Conservation (phyloP, 2,113 vertebrate species). For the Tragulus kanchil region DNA sequence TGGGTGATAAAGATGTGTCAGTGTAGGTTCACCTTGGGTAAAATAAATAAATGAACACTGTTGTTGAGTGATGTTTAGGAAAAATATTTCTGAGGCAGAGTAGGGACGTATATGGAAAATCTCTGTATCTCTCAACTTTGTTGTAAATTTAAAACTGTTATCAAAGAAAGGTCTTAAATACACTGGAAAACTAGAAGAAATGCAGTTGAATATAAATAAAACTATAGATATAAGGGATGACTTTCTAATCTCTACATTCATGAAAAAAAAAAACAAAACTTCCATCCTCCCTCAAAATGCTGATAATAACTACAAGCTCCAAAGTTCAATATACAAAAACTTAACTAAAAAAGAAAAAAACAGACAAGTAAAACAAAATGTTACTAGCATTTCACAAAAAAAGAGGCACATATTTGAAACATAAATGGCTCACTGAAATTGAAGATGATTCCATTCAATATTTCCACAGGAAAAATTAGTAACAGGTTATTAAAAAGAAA, state of each 20-base stretch:
- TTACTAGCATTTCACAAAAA: not conserved
- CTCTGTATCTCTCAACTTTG: conserved; percentile 9
- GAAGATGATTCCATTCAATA: conserved; percentile 5
- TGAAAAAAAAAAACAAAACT: not conserved
- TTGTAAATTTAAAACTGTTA: not conserved
- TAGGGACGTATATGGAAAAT: not conserved
- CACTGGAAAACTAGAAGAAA: not conserved
- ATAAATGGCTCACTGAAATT: not conserved
- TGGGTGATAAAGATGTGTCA: not conserved
- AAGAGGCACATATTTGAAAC: not conserved
- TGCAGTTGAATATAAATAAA: not conserved
- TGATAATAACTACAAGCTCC: not conserved
- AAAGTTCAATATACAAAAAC: conserved; percentile 6
- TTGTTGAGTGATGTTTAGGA: not conserved
- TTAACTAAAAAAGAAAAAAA: not conserved
- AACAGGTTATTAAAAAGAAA: not conserved
- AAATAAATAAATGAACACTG: not conserved
- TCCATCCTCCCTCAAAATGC: not conserved
- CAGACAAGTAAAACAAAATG: not conserved
- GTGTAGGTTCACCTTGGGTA: not conserved
- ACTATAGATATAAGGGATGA: not conserved
- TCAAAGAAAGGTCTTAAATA: not conserved
- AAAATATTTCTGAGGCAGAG: not conserved
- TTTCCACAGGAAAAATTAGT: conserved; percentile 1
- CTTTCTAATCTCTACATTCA: not conserved